Percentiles rank a stretch among this genome's conserved stretches.
These are phyloP conservation scores for Dolomedes plantarius DNA, from an alignment of 2,888 invertebrate genomes.

Conservation along the genomic window DNA sequence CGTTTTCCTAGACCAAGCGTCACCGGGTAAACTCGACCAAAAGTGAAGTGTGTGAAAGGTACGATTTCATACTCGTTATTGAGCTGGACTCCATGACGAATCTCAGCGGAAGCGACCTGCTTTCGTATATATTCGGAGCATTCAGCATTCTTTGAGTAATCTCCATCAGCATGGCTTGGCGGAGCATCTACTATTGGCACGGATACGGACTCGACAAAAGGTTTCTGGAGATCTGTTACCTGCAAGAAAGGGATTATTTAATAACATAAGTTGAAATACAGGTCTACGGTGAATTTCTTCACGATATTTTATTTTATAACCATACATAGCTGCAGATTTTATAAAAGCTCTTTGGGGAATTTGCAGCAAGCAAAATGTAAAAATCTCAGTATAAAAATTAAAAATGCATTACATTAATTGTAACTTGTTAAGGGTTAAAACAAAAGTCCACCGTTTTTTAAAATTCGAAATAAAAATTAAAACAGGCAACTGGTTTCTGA, in stretches of 20 bases:
- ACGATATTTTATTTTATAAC: too few relatives aligned
- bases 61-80: slow-evolving; percentile 87
- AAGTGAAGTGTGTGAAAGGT: slow-evolving; percentile 85
- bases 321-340: too few relatives aligned
- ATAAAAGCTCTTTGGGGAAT: too few relatives aligned
- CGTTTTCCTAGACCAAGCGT: slow-evolving; percentile 85
- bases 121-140: slow-evolving; percentile 79
- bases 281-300: too few relatives aligned
- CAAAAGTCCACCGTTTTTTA: too few relatives aligned
- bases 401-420: too few relatives aligned
- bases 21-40: slow-evolving; percentile 83
- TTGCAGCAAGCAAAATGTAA: too few relatives aligned
- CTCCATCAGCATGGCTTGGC: neutral
- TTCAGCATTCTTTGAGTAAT: slow-evolving; percentile 37
- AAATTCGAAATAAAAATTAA: too few relatives aligned
- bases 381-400: too few relatives aligned
- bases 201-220: slow-evolving; percentile 55
- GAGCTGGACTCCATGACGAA: slow-evolving; percentile 82
- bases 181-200: slow-evolving; percentile 48
- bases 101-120: slow-evolving; percentile 83
- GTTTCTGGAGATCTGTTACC: slow-evolving; percentile 61
- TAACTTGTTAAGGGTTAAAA: too few relatives aligned
- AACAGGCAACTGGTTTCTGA: too few relatives aligned
- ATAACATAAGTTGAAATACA: too few relatives aligned
- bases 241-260: neutral